These are phyloP conservation scores for Gulo gulo DNA, from an alignment of 2,113 vertebrate genomes.

Conservation along the genomic window DNA sequence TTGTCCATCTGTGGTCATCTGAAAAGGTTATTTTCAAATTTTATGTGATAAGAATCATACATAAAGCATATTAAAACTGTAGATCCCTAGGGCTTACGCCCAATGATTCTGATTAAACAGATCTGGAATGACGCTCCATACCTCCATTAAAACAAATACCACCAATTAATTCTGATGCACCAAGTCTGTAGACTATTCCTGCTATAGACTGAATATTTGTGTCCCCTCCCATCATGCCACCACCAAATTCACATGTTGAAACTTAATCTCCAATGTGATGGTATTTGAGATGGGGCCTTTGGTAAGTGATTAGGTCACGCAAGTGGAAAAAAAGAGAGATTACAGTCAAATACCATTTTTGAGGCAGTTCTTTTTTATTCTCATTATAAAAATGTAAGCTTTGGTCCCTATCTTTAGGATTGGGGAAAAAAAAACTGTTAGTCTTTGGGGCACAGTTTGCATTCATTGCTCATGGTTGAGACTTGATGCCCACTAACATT, in stretches of 20 bases:
- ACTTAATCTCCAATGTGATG: neutral
- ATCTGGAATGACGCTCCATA: neutral
- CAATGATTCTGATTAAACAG: neutral
- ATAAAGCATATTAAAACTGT: neutral
- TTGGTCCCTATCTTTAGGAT: neutral
- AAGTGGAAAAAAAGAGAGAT: neutral
- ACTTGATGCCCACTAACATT: neutral
- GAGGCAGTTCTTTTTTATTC: neutral
- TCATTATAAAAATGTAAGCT: neutral
- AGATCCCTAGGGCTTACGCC: neutral
- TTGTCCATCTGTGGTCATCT: neutral
- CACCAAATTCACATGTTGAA: neutral
- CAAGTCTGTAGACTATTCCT: neutral
- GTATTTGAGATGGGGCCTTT: neutral
- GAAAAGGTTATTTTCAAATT: neutral
- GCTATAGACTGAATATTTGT: neutral
- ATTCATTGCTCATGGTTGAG: neutral
- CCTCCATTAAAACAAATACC: neutral
- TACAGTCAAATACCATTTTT: neutral
- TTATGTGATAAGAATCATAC: neutral
- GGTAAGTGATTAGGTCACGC: neutral
- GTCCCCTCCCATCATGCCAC: neutral
- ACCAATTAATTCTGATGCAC: neutral
- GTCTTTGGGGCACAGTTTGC: neutral
- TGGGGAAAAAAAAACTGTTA: neutral